These are phyloP conservation scores for Rhinophrynus dorsalis DNA, from an alignment of 2,797 vertebrate species.

Conservation along the genomic window DNA sequence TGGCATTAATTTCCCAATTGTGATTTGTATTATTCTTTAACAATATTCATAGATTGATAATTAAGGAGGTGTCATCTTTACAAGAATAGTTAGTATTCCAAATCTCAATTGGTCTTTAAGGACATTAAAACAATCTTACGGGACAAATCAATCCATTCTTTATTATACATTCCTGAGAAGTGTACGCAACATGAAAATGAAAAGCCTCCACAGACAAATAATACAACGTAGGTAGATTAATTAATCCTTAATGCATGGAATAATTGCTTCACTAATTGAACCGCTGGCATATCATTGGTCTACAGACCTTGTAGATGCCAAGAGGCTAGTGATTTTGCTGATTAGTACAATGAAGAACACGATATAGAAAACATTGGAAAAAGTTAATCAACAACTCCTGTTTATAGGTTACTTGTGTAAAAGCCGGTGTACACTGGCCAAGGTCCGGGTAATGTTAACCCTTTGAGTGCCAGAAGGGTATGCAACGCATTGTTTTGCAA, in stretches of 20 bases:
- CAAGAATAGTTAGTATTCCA: constrained; percentile 76
- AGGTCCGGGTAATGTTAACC: too few species aligned
- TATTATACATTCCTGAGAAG: background rate
- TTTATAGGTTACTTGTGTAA: too few species aligned
- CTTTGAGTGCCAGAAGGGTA: too few species aligned
- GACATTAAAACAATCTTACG: constrained; percentile 58
- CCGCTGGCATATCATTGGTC: background rate
- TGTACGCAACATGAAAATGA: background rate
- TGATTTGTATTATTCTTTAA: constrained; percentile 69
- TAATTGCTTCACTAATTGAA: background rate
- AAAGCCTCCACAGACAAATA: background rate
- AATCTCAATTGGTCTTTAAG: constrained; percentile 81
- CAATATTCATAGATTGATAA: constrained; percentile 82
- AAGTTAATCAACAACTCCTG: too few species aligned
- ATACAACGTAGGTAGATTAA: constrained; percentile 5
- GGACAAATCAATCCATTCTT: constrained; percentile 8
- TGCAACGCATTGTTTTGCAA: too few species aligned
- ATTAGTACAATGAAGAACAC: too few species aligned
- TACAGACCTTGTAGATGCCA: background rate
- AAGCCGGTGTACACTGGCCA: too few species aligned
- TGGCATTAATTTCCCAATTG: constrained; percentile 80
- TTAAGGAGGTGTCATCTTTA: constrained; percentile 79
- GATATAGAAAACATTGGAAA: too few species aligned
- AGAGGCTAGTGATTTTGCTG: background rate
- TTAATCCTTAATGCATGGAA: background rate